phyloP scores from a whole-genome alignment of 2,113 vertebrate species.

The mouse (Mus musculus) region GRCm39 chr10:37713001-37713500 shows the following conservation, averaged over 20 bases:
- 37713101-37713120: background rate
- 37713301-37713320: background rate
- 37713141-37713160: background rate
- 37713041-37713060: constrained; percentile 38
- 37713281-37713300: background rate
- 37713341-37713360: too few relatives aligned
- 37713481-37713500: background rate
- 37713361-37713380: too few relatives aligned
- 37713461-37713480: background rate
- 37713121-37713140: constrained; percentile 38
- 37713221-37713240: background rate
- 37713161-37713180: constrained; percentile 9
- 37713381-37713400: too few relatives aligned
- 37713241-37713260: background rate
- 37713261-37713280: constrained; percentile 8
- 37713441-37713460: background rate
- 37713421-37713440: background rate
- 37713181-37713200: constrained; percentile 4
- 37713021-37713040: background rate
- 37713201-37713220: constrained; percentile 37
- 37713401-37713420: background rate
- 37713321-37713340: background rate
- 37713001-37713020: background rate
- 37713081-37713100: constrained; percentile 37
- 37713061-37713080: constrained; percentile 23